Percentiles rank a stretch among this genome's conserved stretches.
These are phyloP conservation scores for Deroplatys truncata DNA, from an alignment of 2,888 invertebrate genomes.

Conservation along the genomic window DNA sequence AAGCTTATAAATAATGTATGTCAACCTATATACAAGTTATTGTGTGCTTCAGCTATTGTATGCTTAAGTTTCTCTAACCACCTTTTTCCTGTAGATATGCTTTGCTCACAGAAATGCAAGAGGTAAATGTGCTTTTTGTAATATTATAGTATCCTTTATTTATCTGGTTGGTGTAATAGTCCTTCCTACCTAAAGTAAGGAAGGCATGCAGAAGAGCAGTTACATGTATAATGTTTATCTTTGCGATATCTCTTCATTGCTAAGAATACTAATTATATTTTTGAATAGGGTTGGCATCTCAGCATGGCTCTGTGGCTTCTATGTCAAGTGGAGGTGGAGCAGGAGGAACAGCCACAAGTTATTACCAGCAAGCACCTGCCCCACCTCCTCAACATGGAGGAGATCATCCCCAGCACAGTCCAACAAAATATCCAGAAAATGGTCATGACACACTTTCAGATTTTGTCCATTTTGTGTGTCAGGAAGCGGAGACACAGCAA, in stretches of 20 bases:
- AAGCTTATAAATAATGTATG: no score
- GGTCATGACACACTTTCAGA: slow-evolving; percentile 90
- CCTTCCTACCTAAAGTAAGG: not conserved
- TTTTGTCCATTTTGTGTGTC: slow-evolving; percentile 95
- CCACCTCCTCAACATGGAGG: slow-evolving; percentile 10
- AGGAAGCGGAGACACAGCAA: slow-evolving; percentile 80
- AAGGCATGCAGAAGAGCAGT: not conserved
- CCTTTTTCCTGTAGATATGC: not conserved
- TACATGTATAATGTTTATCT: not conserved
- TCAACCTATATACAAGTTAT: not conserved
- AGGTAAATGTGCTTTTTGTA: not conserved
- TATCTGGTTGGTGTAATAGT: not conserved
- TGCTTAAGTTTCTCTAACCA: not conserved
- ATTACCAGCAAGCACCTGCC: slow-evolving; percentile 46
- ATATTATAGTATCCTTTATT: not conserved
- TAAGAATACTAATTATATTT: not conserved
- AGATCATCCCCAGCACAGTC: slow-evolving; percentile 40
- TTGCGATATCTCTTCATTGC: not conserved
- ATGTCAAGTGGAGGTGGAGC: slow-evolving; percentile 45
- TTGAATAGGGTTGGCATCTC: slow-evolving; percentile 46
- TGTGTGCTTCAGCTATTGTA: not conserved
- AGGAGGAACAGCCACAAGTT: slow-evolving; percentile 35
- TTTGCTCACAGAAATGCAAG: not conserved
- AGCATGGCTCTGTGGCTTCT: slow-evolving; percentile 50
- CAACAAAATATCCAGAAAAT: slow-evolving; percentile 73